These are phyloP conservation scores for Pteromalus puparum DNA, from an alignment of 1,140 invertebrate genomes.

Conservation along the genomic window DNA sequence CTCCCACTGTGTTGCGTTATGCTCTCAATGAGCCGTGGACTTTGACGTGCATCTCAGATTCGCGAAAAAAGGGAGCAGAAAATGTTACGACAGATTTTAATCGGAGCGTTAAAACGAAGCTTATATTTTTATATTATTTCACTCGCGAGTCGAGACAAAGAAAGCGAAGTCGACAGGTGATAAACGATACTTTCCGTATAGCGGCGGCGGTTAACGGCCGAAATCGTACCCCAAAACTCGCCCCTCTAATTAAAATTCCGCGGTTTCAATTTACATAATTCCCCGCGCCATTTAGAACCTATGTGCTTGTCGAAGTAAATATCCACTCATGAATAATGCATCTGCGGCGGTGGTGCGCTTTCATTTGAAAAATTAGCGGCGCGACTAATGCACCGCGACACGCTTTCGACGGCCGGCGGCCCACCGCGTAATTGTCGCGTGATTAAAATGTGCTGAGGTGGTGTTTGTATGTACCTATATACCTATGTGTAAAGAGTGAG, in stretches of 20 bases:
- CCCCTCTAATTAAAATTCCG: background rate
- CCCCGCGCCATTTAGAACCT: background rate
- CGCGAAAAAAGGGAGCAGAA: background rate
- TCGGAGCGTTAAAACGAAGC: background rate
- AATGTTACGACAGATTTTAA: background rate
- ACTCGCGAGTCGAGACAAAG: too few relatives aligned
- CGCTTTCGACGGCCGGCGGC: background rate
- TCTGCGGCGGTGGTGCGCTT: background rate
- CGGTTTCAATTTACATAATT: background rate
- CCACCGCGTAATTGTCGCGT: constrained; percentile 10
- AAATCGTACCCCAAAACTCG: background rate
- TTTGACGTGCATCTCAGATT: background rate
- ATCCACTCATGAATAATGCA: background rate
- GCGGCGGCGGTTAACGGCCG: too few relatives aligned
- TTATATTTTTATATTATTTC: background rate
- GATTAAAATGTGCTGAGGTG: background rate
- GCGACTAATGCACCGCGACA: background rate
- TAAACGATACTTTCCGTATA: too few relatives aligned
- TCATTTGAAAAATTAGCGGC: background rate
- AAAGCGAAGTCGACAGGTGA: too few relatives aligned
- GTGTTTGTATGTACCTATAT: background rate
- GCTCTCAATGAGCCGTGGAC: background rate
- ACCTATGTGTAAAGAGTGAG: background rate
- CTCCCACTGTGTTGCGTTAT: background rate
- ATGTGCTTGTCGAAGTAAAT: background rate